Base-by-base conservation (phyloP, 2,888 invertebrate genomes). In the Stenotaenia linearis region DNA sequence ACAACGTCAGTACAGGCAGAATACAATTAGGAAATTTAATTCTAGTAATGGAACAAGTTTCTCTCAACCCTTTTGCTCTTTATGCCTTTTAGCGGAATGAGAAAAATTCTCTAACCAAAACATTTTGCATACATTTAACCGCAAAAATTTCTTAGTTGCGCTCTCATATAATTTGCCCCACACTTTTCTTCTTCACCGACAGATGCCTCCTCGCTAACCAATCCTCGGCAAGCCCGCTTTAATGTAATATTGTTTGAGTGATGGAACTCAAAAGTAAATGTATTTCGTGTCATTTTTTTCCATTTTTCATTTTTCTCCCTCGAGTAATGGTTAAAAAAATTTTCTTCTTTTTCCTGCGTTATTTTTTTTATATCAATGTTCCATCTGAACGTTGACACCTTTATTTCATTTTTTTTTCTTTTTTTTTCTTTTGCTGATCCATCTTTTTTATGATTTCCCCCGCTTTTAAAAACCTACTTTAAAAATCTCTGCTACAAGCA, bases 331-430 rank as follows among this genome's bases (percentile, higher is more conserved):
- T 12, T 7, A 23, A 61, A 61, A 23, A 61, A 61, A 45, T 45
- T 45, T 45, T 18, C n/a, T 45, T n/a, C 45, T 45, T n/a, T 45
- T n/a, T 45, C n/a, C 18, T 45, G 15, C 15, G n/a, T 56, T 23
- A 25, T 25, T 61, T 61, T 28, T 61, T 61, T 61, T 61, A 25
- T 61, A 61, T 61, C 28, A 25, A 23, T 61, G 25, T 61, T 61
- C 25, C 61, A 61, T 61, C 61, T 61, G 23, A 61, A 61, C 23
- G 23, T 61, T 61, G 61, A 61, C 61, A 61, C 61, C 61, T 61
- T 61, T 61, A 61, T 61, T 61, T 61, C 61, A n/a, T 45, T 45
- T 61, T 61, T 28, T 61, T 61, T 61, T 61, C 23, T 61, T 61
- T 61, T 25, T 9, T 45, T 45, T 61, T 61, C 15, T 61, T 61